These are phyloP conservation scores for Cherax destructor DNA, from an alignment of 1,140 invertebrate species.

Conservation along the genomic window DNA sequence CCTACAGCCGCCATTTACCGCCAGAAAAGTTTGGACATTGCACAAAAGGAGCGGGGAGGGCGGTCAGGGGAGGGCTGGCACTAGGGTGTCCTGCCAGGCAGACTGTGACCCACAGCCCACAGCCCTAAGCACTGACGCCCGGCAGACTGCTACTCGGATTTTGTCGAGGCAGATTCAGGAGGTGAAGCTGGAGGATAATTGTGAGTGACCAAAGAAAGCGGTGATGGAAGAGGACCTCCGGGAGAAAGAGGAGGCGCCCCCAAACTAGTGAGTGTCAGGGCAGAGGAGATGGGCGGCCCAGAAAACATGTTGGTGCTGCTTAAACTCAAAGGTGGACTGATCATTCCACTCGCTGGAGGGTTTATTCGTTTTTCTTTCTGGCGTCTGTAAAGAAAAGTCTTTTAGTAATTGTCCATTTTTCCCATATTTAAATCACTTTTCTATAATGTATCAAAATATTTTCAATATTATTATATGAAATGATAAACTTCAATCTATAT, in stretches of 20 bases:
- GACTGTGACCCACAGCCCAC: conserved; percentile 2
- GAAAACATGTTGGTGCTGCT: conserved; percentile 61
- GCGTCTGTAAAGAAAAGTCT: conserved; percentile 64
- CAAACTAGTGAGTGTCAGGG: conserved; percentile 68
- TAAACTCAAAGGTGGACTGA: conserved; percentile 67
- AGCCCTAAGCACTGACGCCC: conserved; percentile 27
- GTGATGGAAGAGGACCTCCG: conserved; percentile 66
- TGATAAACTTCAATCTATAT: background rate
- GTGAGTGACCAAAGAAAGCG: conserved; percentile 67
- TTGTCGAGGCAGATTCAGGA: conserved; percentile 64
- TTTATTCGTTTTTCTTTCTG: conserved; percentile 73
- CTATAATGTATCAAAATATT: background rate
- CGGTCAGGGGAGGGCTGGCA: conserved; percentile 6
- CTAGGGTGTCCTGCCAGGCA: conserved; percentile 19
- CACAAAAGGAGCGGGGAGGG: conserved; percentile 33
- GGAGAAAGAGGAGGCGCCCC: conserved; percentile 70
- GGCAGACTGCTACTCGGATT: conserved; percentile 64
- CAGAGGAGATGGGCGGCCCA: conserved; percentile 68
- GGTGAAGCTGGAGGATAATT: conserved; percentile 64
- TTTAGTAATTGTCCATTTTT: background rate
- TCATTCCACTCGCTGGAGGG: conserved; percentile 70
- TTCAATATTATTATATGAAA: background rate
- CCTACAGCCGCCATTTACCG: conserved; percentile 26
- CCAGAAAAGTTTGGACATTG: conserved; percentile 28
- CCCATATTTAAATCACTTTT: background rate